Evolutionary conservation across 2,113 vertebrate species (phyloP).

Genomic region (Penelope pileata): DNA sequence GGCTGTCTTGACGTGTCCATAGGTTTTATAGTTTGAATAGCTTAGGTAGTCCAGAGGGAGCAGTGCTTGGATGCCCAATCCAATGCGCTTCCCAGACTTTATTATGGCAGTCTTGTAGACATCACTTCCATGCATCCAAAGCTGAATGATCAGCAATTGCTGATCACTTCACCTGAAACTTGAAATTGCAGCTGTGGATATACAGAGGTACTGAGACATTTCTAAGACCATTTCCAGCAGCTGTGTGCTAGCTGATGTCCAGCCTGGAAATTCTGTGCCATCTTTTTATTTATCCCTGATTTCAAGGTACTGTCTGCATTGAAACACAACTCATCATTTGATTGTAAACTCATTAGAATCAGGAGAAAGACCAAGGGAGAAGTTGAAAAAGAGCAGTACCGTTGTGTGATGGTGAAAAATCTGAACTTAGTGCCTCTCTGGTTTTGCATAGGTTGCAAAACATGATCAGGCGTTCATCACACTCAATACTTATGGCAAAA

Average conservation of each 20-base stretch:
- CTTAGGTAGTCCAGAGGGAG: neutral
- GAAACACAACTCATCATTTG: neutral
- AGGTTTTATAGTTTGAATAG: neutral
- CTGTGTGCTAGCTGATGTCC: neutral
- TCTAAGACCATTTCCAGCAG: neutral
- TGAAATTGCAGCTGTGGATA: neutral
- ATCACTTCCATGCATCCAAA: neutral
- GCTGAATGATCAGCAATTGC: neutral
- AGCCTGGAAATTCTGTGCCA: neutral
- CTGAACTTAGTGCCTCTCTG: neutral
- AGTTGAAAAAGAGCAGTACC: fast-evolving
- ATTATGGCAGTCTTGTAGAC: neutral
- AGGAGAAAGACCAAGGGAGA: neutral
- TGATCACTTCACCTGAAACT: neutral
- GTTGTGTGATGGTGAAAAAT: neutral
- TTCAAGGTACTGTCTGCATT: neutral
- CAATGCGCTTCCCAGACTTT: neutral
- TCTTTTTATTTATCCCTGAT: constrained; percentile 5
- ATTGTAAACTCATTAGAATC: neutral
- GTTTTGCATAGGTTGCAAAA: neutral
- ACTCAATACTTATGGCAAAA: neutral
- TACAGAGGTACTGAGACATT: neutral
- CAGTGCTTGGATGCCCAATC: neutral
- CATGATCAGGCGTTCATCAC: neutral
- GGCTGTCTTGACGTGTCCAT: neutral